Evolutionary conservation across 2,888 invertebrate species (phyloP), one percentile per base, ranked within the genome.

Genomic region (Sceliomorpha sp.): DNA sequence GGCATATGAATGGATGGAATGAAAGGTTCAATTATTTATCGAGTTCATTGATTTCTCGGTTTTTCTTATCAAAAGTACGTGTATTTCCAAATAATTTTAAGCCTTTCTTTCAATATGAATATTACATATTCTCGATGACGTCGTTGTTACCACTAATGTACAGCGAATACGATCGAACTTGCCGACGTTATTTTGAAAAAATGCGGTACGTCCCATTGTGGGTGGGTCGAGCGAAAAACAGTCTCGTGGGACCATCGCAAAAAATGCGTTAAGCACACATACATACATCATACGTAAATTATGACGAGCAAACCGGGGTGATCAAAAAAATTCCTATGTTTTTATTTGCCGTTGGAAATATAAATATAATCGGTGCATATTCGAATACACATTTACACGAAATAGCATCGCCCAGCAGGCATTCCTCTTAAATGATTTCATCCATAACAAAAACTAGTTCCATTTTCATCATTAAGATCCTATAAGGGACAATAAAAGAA

Each of bases 351-450:
- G 5, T 5, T 20, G 2, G 20, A 20, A 32, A 44, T 47, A 62
- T 62, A 62, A 53, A 62, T 60, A 48, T 15, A 34, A 45, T 62
- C 26, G 37, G 7, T 37, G 12, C 42, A 39, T 34, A 6, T 29
- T 73, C 58, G 58, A 60, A 51, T 66, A 32, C 60, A 50, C 37
- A 63, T 59, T 75, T 77, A 81, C 83, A 84, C 78, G 78, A 86
- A 86, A 86, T 83, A 85, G 86, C 79, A 85, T 86, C 83, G 84
- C 80, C 80, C 79, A 85, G 84, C 86, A 86, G 82, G 78, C 81
- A 84, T 82, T 83, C 80, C 80, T 80, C 44, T 63, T 44, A 13
- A 58, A 24, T 50, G 24, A 76, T 84, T 78, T 86, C 83, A 80
- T 76, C 77, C 80, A 80, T 82, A 87, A 87, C 83, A 83, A 77